Evolutionary conservation across 2,113 vertebrate genomes (phyloP).

Genomic region (Pachypanchax playfairii): DNA sequence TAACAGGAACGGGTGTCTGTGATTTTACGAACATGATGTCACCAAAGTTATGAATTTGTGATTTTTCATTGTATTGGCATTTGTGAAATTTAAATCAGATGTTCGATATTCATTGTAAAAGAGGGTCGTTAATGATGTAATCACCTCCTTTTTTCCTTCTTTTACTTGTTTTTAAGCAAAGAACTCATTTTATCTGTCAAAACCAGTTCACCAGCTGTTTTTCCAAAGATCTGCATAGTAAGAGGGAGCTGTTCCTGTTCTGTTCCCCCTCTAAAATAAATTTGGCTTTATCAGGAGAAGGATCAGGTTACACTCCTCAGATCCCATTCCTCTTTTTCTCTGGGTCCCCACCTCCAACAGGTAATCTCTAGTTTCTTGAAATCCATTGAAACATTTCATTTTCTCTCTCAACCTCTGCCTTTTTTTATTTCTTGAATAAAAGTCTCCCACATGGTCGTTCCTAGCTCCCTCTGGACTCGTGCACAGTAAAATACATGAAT

Average conservation of each 20-base stretch:
- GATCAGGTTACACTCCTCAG: slow-evolving; percentile 67
- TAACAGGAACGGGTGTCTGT: too few species aligned
- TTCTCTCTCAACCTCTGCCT: slow-evolving; percentile 6
- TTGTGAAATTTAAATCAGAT: too few species aligned
- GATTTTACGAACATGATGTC: slow-evolving; percentile 27
- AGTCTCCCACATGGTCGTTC: slow-evolving; percentile 31
- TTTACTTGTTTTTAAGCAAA: background rate
- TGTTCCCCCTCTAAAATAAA: slow-evolving; percentile 78
- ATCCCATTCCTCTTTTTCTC: background rate
- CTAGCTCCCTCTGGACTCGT: slow-evolving; percentile 16
- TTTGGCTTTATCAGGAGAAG: slow-evolving; percentile 68
- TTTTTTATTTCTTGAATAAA: slow-evolving; percentile 38
- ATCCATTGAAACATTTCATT: slow-evolving; percentile 25
- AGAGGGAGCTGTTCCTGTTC: slow-evolving; percentile 72
- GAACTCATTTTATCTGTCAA: slow-evolving; percentile 6
- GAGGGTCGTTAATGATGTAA: too few species aligned
- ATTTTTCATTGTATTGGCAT: too few species aligned
- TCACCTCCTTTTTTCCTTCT: background rate
- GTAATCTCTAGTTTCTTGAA: slow-evolving; percentile 11
- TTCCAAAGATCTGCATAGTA: slow-evolving; percentile 62
- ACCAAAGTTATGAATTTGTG: too few species aligned
- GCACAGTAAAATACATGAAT: slow-evolving; percentile 62
- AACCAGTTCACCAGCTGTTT: background rate
- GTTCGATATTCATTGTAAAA: too few species aligned
- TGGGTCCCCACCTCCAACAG: background rate